Evolutionary conservation across 2,113 vertebrate genomes (phyloP), one percentile per base, ranked within the genome.

Genomic region (Bujurquina vittata): DNA sequence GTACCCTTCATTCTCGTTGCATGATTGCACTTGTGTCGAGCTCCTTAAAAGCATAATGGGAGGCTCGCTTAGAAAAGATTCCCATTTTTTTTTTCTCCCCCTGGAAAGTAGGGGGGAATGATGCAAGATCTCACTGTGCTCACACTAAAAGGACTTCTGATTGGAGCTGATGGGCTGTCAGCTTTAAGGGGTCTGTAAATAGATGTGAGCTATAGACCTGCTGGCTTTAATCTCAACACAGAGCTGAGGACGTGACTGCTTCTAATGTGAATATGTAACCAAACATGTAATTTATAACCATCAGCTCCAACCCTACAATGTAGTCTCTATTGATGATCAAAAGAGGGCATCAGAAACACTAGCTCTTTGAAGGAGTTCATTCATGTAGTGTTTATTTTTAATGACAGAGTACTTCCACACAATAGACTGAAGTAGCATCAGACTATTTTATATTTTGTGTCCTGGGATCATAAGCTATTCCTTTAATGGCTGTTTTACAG

Each of bases 271-370:
- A 77, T 31, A 67, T 84, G 46, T 29, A 84, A 65, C 78, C 74
- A 79, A 89, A 87, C 61, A 69, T 76, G 56, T 75, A 0, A 35
- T 63, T 83, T 61, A 29, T 43, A 46, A 49, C 35, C 29, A n/a
- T 81, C 46, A 61, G 78, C 52, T 46, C 10, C 12, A 5, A 8
- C 18, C 7, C 37, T 18, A 7, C 4, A 15, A 8, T 86, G 81
- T 76, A 74, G 56, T 90, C 57, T 20, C 52, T 9, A 1, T 17
- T 11, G 4, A 20, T 26, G 73, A 72, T 37, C 94, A 88, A 83
- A 52, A 91, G 93, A 90, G 87, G 91, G 91, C 81, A 74, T 77
- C 79, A 76, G 29, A 80, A 52, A 85, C 49, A 52, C 72, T 54
- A 10, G 2, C 3, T 75, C 57, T 69, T 55, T 20, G 54, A 81